Evolutionary conservation across 2,797 vertebrate species (phyloP).

Genomic region (Strix occidentalis): DNA sequence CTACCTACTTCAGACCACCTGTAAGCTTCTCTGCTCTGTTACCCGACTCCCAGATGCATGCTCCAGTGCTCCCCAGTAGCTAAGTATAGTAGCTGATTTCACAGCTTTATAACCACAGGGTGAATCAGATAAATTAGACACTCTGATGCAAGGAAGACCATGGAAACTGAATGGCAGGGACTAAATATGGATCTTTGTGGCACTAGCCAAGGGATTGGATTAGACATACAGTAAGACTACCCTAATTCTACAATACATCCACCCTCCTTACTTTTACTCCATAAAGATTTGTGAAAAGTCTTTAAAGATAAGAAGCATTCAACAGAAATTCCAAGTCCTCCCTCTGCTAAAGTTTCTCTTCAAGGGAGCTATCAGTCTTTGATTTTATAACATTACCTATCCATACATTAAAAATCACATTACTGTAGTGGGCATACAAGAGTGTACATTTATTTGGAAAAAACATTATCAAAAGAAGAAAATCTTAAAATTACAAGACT

Average conservation of each 20-base stretch:
- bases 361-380: neutral
- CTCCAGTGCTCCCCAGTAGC: neutral
- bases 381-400: neutral
- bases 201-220: neutral
- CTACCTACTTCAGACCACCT: neutral
- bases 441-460: neutral
- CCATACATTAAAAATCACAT: neutral
- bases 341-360: neutral
- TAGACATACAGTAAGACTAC: neutral
- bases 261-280: neutral
- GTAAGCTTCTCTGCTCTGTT: neutral
- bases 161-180: neutral
- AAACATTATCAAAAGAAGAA: neutral
- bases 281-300: neutral
- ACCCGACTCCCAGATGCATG: neutral
- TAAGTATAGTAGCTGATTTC: neutral
- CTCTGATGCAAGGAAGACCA: neutral
- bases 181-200: neutral
- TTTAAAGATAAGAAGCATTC: neutral
- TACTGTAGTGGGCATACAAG: neutral
- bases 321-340: neutral
- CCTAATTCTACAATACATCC: neutral
- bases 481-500: neutral
- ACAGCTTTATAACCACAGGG: neutral
- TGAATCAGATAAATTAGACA: neutral